Percentiles rank a stretch among this genome's conserved stretches.
Conservation (phyloP, 2,113 vertebrate species). For the Eleginops maclovinus region DNA sequence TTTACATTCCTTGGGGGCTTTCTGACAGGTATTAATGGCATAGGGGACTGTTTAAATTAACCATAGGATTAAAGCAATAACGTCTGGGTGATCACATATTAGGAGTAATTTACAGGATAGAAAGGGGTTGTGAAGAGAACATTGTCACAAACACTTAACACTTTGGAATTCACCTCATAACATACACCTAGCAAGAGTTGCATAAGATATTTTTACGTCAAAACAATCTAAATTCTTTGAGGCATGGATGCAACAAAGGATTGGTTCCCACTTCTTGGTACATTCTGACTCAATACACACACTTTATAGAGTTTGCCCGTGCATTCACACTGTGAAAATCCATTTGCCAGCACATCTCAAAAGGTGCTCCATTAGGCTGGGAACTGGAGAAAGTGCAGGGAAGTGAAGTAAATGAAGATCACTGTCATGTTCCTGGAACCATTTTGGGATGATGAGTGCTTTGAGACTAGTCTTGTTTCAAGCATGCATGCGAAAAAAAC, state of each 20-base stretch:
- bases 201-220: background rate
- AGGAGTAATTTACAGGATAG: slow-evolving; percentile 18
- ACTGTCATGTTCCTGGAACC: slow-evolving; percentile 59
- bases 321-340: slow-evolving; percentile 39
- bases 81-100: background rate
- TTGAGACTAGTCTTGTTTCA: slow-evolving; percentile 53
- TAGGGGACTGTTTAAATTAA: slow-evolving; percentile 36
- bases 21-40: slow-evolving; percentile 34
- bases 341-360: slow-evolving; percentile 40
- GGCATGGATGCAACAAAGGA: slow-evolving; percentile 2
- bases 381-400: slow-evolving; percentile 43
- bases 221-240: slow-evolving; percentile 25
- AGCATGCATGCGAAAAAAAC: slow-evolving; percentile 45
- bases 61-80: slow-evolving; percentile 36
- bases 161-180: background rate
- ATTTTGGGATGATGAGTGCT: slow-evolving; percentile 50
- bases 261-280: slow-evolving; percentile 26
- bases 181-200: background rate
- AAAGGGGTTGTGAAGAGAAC: background rate
- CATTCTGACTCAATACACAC: slow-evolving; percentile 40
- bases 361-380: slow-evolving; percentile 31
- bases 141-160: background rate
- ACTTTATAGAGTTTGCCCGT: slow-evolving; percentile 30
- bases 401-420: slow-evolving; percentile 62
- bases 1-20: slow-evolving; percentile 18